Conservation (phyloP, 1,140 invertebrate genomes). For the Venturia canescens region DNA sequence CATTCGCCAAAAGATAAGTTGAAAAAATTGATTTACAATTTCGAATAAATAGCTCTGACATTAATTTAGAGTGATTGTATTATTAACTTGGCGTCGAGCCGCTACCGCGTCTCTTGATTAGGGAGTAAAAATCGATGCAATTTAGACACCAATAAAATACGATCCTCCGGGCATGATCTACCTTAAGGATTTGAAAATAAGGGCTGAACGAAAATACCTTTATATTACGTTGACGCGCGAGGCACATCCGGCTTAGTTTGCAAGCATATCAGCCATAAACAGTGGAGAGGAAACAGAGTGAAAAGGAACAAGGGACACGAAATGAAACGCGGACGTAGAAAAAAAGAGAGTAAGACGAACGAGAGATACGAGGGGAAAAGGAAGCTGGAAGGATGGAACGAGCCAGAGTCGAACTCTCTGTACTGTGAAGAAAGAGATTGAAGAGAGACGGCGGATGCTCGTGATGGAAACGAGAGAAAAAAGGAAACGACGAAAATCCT, state of each 20-base stretch:
- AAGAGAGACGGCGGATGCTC: constrained; percentile 27
- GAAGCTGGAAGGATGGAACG: neutral
- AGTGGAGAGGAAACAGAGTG: constrained; percentile 15
- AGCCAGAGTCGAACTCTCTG: constrained; percentile 8
- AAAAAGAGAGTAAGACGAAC: constrained; percentile 39
- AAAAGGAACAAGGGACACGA: constrained; percentile 37
- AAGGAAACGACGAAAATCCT: constrained; percentile 38
- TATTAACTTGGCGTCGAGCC: too few relatives aligned
- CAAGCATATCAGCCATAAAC: constrained; percentile 21
- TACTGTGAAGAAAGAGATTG: neutral
- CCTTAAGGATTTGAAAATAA: neutral
- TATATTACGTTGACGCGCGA: neutral
- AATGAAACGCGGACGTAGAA: constrained; percentile 19
- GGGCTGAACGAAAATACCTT: neutral
- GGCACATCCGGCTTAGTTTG: neutral
- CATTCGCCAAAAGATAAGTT: too few relatives aligned
- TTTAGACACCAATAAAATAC: too few relatives aligned
- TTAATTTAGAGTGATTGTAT: too few relatives aligned
- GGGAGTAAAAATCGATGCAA: too few relatives aligned
- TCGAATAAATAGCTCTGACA: too few relatives aligned
- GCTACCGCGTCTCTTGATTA: too few relatives aligned
- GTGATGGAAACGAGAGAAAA: neutral
- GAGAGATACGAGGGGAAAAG: constrained; percentile 10
- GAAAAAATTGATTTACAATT: too few relatives aligned
- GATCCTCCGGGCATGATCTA: too few relatives aligned